Percentiles rank a stretch among this genome's conserved stretches.
Conservation (phyloP, 2,113 vertebrate genomes). For the Poeciliopsis retropinna region DNA sequence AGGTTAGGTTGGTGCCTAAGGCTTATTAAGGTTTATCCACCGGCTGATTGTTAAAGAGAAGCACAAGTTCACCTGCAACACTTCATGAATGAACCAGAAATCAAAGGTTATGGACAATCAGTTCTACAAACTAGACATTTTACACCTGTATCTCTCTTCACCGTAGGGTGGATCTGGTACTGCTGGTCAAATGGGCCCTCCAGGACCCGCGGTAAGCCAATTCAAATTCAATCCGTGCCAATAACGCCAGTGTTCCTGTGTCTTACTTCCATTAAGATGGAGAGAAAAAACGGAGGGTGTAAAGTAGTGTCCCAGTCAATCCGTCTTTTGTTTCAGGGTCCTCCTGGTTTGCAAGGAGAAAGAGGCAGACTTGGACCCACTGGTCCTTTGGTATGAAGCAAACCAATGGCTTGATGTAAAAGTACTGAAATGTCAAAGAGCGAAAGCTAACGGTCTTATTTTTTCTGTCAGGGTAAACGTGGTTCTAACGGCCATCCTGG, state of each 20-base stretch:
- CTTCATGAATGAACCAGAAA: too few species aligned
- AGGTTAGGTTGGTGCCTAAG: background rate
- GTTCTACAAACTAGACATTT: background rate
- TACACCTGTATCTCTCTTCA: constrained; percentile 22
- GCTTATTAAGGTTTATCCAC: background rate
- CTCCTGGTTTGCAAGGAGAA: constrained; percentile 91
- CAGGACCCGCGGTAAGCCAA: constrained; percentile 85
- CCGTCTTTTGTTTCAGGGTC: constrained; percentile 80
- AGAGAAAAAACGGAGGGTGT: too few species aligned
- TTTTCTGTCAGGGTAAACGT: constrained; percentile 84
- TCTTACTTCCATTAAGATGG: background rate
- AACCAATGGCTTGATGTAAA: background rate
- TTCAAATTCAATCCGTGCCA: background rate
- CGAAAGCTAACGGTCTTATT: background rate
- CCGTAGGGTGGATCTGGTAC: constrained; percentile 88
- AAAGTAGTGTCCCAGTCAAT: background rate
- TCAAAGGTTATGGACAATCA: background rate
- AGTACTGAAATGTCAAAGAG: background rate
- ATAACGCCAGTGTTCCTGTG: background rate
- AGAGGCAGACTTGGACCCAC: constrained; percentile 88
- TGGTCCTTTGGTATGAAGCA: constrained; percentile 85
- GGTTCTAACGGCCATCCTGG: constrained; percentile 90
- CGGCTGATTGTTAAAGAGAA: background rate
- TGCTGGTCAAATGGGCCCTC: constrained; percentile 86
- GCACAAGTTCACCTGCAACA: background rate